Evolutionary conservation across 1,140 invertebrate genomes (phyloP), one percentile per base, ranked within the genome.

Genomic region (Anadara kagoshimensis): DNA sequence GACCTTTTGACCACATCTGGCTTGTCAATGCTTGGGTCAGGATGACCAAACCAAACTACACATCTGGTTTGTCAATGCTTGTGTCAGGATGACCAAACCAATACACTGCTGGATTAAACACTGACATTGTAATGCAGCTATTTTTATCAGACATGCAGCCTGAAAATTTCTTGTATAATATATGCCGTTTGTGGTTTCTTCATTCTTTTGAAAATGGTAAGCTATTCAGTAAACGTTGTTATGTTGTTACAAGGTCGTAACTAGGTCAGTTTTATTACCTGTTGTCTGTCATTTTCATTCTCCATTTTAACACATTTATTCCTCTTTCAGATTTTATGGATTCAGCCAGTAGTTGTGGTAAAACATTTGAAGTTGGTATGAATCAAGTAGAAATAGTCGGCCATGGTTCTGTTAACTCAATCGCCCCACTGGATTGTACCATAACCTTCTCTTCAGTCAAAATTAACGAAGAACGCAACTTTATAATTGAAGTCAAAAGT

Each of bases 251-350:
- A n/a, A n/a, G 24, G 18, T 16, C n/a, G n/a, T 47, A 0, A 10
- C 36, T 18, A 44, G 14, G 14, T 63, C 45, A 14, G 12, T 43
- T 26, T 43, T 43, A 44, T 14, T 44, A 47, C 8, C 22, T 44
- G 44, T 16, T n/a, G n/a, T 7, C 26, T 44, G 36, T 36, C 16
- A 20, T 11, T 24, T 41, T 43, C 8, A 20, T 18, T 10, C 18
- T 43, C 16, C 29, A 63, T 20, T 5, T 14, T n/a, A 5, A 0
- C n/a, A 43, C 8, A 43, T 43, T 54, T 68, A 20, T 22, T 11
- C 24, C 7, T 64, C 20, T 75, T 71, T 47, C 63, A 82, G 80
- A 72, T 63, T 78, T 59, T 44, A 51, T 82, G 64, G 80, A 82
- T 63, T 73, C 65, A 12, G 71, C 72, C 49, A 56, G 68, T n/a